Base-by-base conservation (phyloP, 1,140 invertebrate species). In the Thaumatotibia leucotreta region DNA sequence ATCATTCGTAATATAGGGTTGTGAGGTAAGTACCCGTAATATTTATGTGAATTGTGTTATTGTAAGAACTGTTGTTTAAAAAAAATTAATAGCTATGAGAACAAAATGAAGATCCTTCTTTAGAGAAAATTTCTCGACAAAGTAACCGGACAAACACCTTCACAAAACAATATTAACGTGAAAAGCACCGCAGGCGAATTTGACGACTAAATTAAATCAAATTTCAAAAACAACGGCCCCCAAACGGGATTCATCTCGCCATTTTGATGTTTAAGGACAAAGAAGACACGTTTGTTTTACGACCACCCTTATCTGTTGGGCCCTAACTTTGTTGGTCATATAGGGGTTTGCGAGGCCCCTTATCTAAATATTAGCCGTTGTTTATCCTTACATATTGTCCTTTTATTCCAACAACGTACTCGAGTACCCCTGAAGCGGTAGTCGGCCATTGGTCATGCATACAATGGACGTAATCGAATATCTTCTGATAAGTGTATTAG, bases 361-460 rank as follows among this genome's bases (percentile, higher is more conserved):
- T 80, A 80, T 80, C 75, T 77, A 70, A 76, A 76, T 80, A 80
- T 75, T 73, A 73, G 72, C 77, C 71, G 69, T 74, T 76, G 79
- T 81, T 76, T 78, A 74, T 76, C 69, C 71, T n/a, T n/a, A n/a
- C n/a, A 64, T 70, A 31, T 67, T 74, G 72, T 71, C 74, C 69
- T 73, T 75, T 75, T 70, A 75, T 74, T 78, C 69, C 50, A 65
- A 66, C 63, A 63, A 68, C 70, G 70, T 74, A 67, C 63, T 64
- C 72, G 68, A n/a, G n/a, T 75, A 76, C 71, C 69, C 71, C 64
- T 67, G 64, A 63, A 74, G 65, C 62, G 66, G 68, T 68, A 66
- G 72, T 24, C 29, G 24, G 31, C 49, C 39, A 27, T 64, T 54
- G 70, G 68, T 68, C 70, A 72, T 70, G 73, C 73, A 72, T 75